Evolutionary conservation across 1,140 invertebrate species (phyloP).

Genomic region (Drosophila biarmipes): DNA sequence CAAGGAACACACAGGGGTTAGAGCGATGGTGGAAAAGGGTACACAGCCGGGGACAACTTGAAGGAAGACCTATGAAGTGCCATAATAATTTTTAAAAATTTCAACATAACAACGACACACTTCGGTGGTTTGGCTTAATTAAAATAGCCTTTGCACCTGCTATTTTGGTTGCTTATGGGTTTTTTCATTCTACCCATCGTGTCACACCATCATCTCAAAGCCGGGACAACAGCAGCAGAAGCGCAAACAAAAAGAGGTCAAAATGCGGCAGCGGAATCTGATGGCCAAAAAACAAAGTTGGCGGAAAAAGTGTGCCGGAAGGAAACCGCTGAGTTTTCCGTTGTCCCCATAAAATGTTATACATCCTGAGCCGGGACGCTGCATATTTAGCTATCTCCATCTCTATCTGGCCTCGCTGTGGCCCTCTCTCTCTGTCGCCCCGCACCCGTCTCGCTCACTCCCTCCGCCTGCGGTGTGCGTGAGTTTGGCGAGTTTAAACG

Average conservation of each 20-base stretch:
- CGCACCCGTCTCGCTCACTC: background rate
- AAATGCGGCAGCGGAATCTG: slow-evolving; percentile 40
- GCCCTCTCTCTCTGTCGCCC: background rate
- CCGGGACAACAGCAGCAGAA: background rate
- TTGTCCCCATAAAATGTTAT: slow-evolving; percentile 76
- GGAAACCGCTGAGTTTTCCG: slow-evolving; percentile 76
- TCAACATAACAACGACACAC: background rate
- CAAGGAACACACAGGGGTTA: background rate
- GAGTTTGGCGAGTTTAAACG: slow-evolving; percentile 66
- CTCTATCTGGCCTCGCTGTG: slow-evolving; percentile 5
- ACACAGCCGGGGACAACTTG: background rate
- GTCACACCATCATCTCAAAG: slow-evolving; percentile 20
- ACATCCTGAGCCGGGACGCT: slow-evolving; percentile 60
- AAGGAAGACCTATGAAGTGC: no score
- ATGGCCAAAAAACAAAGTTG: slow-evolving; percentile 51
- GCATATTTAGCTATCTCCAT: slow-evolving; percentile 54
- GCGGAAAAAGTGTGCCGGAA: slow-evolving; percentile 68
- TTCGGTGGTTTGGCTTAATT: background rate
- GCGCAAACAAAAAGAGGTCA: slow-evolving; percentile 28
- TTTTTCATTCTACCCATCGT: slow-evolving; percentile 14
- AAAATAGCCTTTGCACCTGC: background rate
- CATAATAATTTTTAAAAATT: background rate
- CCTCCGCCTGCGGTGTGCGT: slow-evolving; percentile 23
- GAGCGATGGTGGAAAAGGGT: no score
- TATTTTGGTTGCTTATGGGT: slow-evolving; percentile 1